Evolutionary conservation across 2,888 invertebrate genomes (phyloP), one percentile per base, ranked within the genome.

Genomic region (Lysandra coridon): DNA sequence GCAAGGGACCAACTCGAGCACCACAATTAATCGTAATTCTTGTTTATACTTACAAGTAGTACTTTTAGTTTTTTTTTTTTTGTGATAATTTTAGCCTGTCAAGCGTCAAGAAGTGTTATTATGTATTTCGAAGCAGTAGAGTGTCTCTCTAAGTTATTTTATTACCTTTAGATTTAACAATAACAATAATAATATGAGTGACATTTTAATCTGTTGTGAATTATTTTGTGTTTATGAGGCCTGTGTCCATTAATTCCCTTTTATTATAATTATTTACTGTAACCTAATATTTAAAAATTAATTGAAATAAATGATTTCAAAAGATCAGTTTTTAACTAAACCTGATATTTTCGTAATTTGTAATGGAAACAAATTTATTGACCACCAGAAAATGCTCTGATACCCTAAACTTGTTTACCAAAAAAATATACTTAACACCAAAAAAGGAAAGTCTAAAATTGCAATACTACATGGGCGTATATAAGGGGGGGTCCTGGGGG

Each of bases 1-100:
- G 97, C 97, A 69, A 96, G 97, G 83, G 96, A 96, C 80, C 97
- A 97, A 87, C 95, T 97, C 88, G 96, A 97, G 88, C 92, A 91
- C 83, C 89, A 89, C 78, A 84, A 85, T 78, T 84, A 81, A 69
- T 33, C 12, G 4, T 33, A 37, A 14, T 33, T 33, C 12, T 78
- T 44, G 73, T 60, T 80, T 75, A 80, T 62, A 33, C 69, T 62
- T 76, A 60, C 23, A 23, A 23, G 5, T 5, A 53, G n/a, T 60
- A 60, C 6, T 64, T 69, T 33, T 69, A 33, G 14, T 14, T 69
- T 69, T 53, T 69, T 69, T 30, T 30, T 69, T 37, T 2, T 23
- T 73, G 73, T 74, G 74, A 74, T 74, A 74, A 74, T 74, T 73
- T 73, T 74, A 74, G 74, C 74, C n/a, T 44, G n/a, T 44, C 40